A percentile compares a stretch with the other conserved stretches of the same genome.
Evolutionary conservation across 2,113 vertebrate species (phyloP).

Genomic region (Cynoglossus semilaevis): DNA sequence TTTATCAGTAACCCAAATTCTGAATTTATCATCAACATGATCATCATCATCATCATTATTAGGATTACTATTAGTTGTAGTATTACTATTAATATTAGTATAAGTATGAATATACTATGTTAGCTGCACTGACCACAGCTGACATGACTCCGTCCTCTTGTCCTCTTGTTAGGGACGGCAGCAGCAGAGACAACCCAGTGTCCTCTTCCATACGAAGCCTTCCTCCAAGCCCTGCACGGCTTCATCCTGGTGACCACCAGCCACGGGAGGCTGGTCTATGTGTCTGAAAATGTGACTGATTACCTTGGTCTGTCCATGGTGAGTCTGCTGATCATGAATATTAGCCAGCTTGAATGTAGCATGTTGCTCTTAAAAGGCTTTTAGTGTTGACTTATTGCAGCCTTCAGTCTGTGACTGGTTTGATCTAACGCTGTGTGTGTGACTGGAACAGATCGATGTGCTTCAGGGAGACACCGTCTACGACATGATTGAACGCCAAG

Average conservation of each 20-base stretch:
- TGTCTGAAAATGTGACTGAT: constrained; percentile 82
- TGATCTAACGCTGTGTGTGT: not conserved
- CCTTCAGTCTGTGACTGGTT: not conserved
- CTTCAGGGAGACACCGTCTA: constrained; percentile 72
- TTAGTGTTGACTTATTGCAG: not conserved
- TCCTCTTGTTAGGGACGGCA: constrained; percentile 39
- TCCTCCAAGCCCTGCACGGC: constrained; percentile 78
- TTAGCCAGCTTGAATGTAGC: not conserved
- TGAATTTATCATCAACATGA: no score
- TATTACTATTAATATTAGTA: no score
- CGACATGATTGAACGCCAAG: constrained; percentile 64
- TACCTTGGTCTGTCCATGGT: constrained; percentile 83
- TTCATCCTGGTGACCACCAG: constrained; percentile 77
- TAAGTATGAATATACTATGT: no score
- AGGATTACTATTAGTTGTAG: no score
- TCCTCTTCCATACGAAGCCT: constrained; percentile 56
- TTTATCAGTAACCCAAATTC: no score
- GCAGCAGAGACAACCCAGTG: constrained; percentile 3
- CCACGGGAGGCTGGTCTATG: constrained; percentile 76
- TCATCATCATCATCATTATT: no score
- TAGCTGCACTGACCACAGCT: no score
- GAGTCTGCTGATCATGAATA: constrained; percentile 26
- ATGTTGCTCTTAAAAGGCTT: not conserved
- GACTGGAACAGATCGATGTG: constrained; percentile 66
- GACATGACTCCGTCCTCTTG: not conserved